A percentile compares a stretch with the other conserved stretches of the same genome.
These are phyloP conservation scores for Arrhopalites spinosus DNA, from an alignment of 2,888 invertebrate genomes.

Conservation along the genomic window DNA sequence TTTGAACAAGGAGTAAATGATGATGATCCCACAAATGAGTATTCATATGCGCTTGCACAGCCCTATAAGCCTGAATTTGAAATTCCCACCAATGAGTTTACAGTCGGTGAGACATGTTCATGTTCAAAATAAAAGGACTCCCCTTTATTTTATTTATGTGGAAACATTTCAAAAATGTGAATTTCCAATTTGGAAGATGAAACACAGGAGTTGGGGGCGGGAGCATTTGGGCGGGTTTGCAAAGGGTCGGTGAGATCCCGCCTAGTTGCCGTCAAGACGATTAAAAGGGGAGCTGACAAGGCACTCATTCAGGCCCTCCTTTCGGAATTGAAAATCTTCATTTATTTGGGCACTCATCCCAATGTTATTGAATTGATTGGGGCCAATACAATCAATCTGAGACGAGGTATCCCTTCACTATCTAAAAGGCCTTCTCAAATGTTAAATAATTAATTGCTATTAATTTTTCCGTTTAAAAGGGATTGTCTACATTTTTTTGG, in stretches of 20 bases:
- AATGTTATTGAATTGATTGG: slow-evolving; percentile 1
- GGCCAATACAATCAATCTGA: neutral
- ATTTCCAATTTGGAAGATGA: neutral
- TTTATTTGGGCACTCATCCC: slow-evolving; percentile 3
- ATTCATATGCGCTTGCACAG: neutral
- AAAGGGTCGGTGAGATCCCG: neutral
- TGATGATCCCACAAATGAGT: neutral
- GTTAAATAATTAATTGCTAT: no score
- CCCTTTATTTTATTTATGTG: neutral
- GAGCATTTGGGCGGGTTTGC: neutral
- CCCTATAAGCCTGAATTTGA: neutral
- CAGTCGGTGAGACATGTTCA: neutral
- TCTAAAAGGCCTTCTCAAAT: no score
- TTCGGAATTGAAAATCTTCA: slow-evolving; percentile 10
- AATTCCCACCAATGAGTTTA: neutral
- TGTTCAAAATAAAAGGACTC: neutral
- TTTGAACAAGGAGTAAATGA: neutral
- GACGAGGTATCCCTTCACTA: neutral
- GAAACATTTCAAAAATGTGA: neutral
- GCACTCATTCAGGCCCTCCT: neutral
- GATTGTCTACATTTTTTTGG: no score
- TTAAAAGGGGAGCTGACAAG: neutral
- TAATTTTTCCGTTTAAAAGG: no score
- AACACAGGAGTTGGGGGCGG: neutral
- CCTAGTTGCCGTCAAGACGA: neutral